Conservation (phyloP, 2,888 invertebrate genomes). For the Eulithis testata region DNA sequence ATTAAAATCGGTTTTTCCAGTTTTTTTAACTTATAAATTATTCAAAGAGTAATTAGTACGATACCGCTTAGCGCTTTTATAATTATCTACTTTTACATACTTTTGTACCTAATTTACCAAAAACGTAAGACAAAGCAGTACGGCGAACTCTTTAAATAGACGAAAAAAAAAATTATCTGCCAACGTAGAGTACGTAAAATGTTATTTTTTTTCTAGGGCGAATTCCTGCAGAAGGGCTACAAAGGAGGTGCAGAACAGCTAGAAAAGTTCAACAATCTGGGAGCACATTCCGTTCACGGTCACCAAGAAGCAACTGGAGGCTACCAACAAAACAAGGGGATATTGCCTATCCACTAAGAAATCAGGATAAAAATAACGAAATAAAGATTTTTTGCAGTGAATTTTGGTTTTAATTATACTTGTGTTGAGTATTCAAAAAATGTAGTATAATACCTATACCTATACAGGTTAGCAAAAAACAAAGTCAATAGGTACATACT, state of each 20-base stretch:
- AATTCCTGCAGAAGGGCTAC: slow-evolving; percentile 85
- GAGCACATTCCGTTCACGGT: slow-evolving; percentile 85
- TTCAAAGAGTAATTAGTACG: no score
- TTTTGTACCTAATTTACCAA: no score
- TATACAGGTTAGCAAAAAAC: not conserved
- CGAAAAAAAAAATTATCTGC: no score
- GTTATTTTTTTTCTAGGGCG: slow-evolving; percentile 64
- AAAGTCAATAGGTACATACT: not conserved
- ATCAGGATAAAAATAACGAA: slow-evolving; percentile 13
- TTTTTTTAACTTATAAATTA: no score
- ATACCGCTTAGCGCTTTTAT: no score
- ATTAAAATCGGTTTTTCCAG: no score
- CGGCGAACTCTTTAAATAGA: no score
- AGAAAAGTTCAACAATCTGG: slow-evolving; percentile 85
- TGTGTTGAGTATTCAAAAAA: no score
- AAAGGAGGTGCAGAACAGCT: slow-evolving; percentile 83
- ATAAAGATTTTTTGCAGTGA: slow-evolving; percentile 38
- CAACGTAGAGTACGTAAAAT: not conserved
- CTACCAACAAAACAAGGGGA: slow-evolving; percentile 83
- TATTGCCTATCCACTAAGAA: slow-evolving; percentile 78
- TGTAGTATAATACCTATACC: no score
- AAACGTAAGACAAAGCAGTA: no score
- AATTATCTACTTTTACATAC: no score
- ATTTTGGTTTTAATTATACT: no score
- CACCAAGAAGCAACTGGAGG: slow-evolving; percentile 85